These are phyloP conservation scores for Theretra japonica DNA, from an alignment of 2,888 invertebrate species.

Conservation along the genomic window DNA sequence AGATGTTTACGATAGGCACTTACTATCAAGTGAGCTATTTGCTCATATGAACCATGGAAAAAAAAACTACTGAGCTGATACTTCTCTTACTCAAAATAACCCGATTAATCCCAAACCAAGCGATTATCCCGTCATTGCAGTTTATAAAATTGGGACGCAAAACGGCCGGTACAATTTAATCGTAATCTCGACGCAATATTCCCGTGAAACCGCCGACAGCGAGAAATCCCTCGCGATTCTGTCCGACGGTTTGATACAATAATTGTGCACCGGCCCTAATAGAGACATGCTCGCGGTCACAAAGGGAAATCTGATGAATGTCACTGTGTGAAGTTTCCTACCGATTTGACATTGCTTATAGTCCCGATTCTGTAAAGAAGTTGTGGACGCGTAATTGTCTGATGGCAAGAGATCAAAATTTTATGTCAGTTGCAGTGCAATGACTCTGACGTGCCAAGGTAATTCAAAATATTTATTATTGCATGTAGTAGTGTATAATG, in stretches of 20 bases:
- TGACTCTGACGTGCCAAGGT: too few relatives aligned
- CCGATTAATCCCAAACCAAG: background rate
- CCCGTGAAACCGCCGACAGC: background rate
- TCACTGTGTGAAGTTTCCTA: constrained; percentile 43
- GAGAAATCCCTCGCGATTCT: constrained; percentile 25
- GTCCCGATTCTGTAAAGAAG: too few relatives aligned
- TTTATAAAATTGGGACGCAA: background rate
- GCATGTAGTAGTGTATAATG: too few relatives aligned
- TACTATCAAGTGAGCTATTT: too few relatives aligned
- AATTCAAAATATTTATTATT: too few relatives aligned
- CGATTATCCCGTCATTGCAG: background rate
- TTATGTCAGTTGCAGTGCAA: too few relatives aligned
- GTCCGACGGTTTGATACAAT: constrained; percentile 51
- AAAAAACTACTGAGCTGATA: too few relatives aligned
- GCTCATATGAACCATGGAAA: too few relatives aligned
- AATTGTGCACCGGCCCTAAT: constrained; percentile 53
- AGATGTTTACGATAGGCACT: too few relatives aligned
- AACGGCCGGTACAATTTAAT: background rate
- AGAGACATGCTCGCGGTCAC: constrained; percentile 46
- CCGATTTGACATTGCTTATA: background rate
- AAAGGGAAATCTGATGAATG: constrained; percentile 62
- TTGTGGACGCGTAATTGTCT: background rate
- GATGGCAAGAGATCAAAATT: too few relatives aligned
- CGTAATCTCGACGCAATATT: background rate
- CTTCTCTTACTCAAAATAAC: too few relatives aligned